Conservation (phyloP, 2,797 vertebrate species). For the Anniella stebbinsi region DNA sequence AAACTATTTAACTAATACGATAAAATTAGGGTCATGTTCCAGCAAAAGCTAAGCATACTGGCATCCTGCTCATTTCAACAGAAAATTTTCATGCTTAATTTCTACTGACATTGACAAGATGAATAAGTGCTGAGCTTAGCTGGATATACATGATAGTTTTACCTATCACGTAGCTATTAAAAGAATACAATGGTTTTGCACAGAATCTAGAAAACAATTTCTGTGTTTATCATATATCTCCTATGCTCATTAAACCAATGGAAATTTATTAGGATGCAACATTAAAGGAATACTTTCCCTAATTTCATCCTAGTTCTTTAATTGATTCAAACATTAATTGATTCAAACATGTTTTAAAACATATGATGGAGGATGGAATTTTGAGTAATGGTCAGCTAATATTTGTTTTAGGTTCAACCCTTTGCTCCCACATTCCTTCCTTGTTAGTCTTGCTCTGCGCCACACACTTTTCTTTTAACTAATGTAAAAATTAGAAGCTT, state of each 20-base stretch:
- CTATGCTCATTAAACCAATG: neutral
- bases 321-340: too few relatives aligned
- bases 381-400: neutral
- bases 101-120: neutral
- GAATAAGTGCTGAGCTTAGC: neutral
- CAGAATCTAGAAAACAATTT: neutral
- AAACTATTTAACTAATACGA: neutral
- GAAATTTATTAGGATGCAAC: neutral
- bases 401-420: neutral
- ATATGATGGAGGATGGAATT: neutral
- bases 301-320: too few relatives aligned
- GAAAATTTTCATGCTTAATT: neutral
- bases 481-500: neutral
- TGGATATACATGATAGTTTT: neutral
- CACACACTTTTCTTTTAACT: too few relatives aligned
- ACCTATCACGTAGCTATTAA: neutral
- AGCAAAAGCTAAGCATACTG: neutral
- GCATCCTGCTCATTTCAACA: neutral
- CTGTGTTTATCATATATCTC: neutral
- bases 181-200: neutral
- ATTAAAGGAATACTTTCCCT: neutral
- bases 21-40: neutral
- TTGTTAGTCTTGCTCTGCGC: neutral
- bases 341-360: neutral
- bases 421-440: neutral